A percentile compares a stretch with the other conserved stretches of the same genome.
phyloP scores from a whole-genome alignment of 2,113 vertebrate genomes.

The Atractosteus spatula region DNA sequence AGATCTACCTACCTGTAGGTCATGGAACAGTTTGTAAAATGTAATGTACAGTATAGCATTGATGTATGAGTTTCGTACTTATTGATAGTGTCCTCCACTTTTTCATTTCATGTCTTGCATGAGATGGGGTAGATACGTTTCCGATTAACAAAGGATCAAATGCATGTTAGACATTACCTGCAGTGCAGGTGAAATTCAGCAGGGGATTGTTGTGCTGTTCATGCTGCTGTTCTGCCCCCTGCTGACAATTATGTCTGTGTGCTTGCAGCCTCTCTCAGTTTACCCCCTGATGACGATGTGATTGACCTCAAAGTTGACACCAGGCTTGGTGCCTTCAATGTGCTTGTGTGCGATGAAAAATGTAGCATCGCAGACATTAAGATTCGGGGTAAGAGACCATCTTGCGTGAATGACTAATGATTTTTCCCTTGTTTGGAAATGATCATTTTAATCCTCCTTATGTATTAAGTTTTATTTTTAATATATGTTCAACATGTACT shows the following conservation, averaged over 20 bases:
- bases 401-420: not conserved
- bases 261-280: conserved; percentile 48
- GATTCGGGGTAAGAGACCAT: conserved; percentile 74
- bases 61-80: no score
- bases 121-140: not conserved
- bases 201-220: not conserved
- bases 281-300: conserved; percentile 47
- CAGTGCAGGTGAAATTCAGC: not conserved
- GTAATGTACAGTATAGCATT: no score
- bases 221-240: not conserved
- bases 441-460: no score
- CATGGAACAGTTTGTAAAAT: no score
- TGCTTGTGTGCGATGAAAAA: conserved; percentile 80
- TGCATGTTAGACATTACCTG: not conserved
- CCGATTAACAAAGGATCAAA: not conserved
- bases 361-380: conserved; percentile 83
- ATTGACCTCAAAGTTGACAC: conserved; percentile 78
- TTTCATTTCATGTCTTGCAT: not conserved
- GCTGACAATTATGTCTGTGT: not conserved
- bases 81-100: no score
- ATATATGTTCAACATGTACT: no score
- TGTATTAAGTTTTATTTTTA: no score
- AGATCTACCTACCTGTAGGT: no score
- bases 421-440: no score
- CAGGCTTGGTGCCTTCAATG: conserved; percentile 78